phyloP scores from a whole-genome alignment of 1,140 invertebrate genomes.

The Diorhabda carinulata region DNA sequence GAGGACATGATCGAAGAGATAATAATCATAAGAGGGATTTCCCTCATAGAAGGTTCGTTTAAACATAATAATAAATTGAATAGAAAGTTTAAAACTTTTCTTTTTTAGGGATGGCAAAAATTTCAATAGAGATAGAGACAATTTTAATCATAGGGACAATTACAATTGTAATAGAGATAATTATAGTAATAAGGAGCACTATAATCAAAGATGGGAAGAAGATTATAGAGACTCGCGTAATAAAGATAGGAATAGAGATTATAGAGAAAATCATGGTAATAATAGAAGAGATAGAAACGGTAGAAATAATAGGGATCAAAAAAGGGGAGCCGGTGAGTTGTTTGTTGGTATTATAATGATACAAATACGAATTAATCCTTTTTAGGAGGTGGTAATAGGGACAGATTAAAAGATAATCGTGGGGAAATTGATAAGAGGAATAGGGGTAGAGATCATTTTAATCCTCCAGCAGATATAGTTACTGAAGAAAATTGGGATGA shows the following conservation, averaged over 20 bases:
- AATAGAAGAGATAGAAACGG: constrained; percentile 12
- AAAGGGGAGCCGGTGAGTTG: constrained; percentile 6
- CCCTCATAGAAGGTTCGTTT: not conserved
- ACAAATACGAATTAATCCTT: not conserved
- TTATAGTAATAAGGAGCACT: not conserved
- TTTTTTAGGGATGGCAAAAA: constrained; percentile 7
- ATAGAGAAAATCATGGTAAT: constrained; percentile 7
- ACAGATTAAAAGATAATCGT: constrained; percentile 12
- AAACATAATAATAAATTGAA: not conserved
- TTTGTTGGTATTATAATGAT: too few species aligned
- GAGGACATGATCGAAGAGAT: constrained; percentile 3
- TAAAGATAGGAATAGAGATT: constrained; percentile 8
- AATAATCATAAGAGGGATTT: constrained; percentile 8
- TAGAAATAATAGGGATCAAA: constrained; percentile 11
- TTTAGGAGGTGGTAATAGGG: not conserved
- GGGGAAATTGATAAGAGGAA: constrained; percentile 3
- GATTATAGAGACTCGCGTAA: constrained; percentile 14
- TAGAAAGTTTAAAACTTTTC: not conserved
- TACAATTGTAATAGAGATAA: constrained; percentile 21
- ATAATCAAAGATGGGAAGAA: constrained; percentile 9
- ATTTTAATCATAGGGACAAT: constrained; percentile 19
- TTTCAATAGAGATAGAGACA: constrained; percentile 4
- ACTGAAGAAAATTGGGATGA: constrained; percentile 4
- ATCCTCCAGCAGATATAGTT: not conserved
- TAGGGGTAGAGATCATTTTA: not conserved